A percentile compares a stretch with the other conserved stretches of the same genome.
phyloP scores from a whole-genome alignment of 2,797 vertebrate genomes.

The Xenentodon cancila region DNA sequence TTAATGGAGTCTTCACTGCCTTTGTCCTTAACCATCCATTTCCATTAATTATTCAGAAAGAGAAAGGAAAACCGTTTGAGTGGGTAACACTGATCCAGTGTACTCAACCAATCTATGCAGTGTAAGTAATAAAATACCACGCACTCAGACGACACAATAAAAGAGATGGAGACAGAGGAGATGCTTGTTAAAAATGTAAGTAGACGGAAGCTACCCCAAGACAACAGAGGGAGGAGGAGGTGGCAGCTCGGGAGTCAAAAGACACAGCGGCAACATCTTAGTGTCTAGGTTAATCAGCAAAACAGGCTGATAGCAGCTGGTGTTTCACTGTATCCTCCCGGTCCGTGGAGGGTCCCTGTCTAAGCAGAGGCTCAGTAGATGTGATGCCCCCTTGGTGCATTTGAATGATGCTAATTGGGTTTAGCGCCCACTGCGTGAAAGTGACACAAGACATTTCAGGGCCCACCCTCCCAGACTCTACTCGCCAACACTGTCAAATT shows the following conservation, averaged over 20 bases:
- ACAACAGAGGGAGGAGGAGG: slow-evolving; percentile 63
- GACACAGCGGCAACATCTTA: slow-evolving; percentile 74
- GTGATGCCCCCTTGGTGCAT: slow-evolving; percentile 67
- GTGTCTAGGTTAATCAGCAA: slow-evolving; percentile 78
- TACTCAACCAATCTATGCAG: slow-evolving; percentile 82
- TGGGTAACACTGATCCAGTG: slow-evolving; percentile 82
- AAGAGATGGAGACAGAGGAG: slow-evolving; percentile 82
- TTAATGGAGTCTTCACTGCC: slow-evolving; percentile 80
- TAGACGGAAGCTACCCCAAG: slow-evolving; percentile 74
- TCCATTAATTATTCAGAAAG: slow-evolving; percentile 79
- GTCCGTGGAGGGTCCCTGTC: slow-evolving; percentile 74
- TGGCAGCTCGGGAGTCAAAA: slow-evolving; percentile 70
- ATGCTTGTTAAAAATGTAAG: slow-evolving; percentile 83
- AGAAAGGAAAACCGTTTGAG: slow-evolving; percentile 82
- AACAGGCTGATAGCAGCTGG: slow-evolving; percentile 78
- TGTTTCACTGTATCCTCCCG: slow-evolving; percentile 62
- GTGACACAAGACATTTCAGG: slow-evolving; percentile 67
- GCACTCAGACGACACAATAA: slow-evolving; percentile 80
- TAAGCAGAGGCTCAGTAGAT: slow-evolving; percentile 66
- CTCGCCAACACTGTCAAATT: slow-evolving; percentile 50
- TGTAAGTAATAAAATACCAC: slow-evolving; percentile 83
- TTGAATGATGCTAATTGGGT: slow-evolving; percentile 77
- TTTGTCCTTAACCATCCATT: slow-evolving; percentile 82
- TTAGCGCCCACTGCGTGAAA: slow-evolving; percentile 71
- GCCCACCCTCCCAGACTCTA: slow-evolving; percentile 38